Percentiles rank a stretch among this genome's conserved stretches.
Conservation (phyloP, 2,113 vertebrate genomes). For the Ochotona curzoniae region DNA sequence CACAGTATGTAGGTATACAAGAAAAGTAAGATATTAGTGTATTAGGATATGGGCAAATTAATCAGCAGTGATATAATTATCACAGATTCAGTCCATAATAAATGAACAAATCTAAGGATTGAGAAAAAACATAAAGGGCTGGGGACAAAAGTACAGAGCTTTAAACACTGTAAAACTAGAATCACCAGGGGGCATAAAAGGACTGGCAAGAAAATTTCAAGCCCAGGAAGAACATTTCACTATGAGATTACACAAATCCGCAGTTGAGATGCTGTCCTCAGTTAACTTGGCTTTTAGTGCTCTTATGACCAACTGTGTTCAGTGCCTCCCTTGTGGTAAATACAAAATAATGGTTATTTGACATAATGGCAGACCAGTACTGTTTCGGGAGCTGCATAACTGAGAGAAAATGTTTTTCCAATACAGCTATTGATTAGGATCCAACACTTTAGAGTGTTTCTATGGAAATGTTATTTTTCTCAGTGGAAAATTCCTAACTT, state of each 20-base stretch:
- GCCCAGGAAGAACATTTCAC: conserved; percentile 14
- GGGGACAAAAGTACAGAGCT: conserved; percentile 16
- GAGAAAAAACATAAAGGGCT: neutral
- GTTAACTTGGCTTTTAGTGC: conserved; percentile 28
- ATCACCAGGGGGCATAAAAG: conserved; percentile 37
- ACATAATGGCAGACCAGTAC: conserved; percentile 26
- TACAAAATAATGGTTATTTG: conserved; percentile 44
- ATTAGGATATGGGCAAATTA: neutral
- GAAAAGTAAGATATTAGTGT: neutral
- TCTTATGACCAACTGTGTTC: neutral
- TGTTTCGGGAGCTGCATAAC: conserved; percentile 47
- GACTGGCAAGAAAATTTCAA: conserved; percentile 20
- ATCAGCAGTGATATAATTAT: conserved; percentile 14
- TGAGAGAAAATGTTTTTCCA: neutral
- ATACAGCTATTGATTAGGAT: conserved; percentile 53
- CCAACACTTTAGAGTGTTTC: conserved; percentile 41
- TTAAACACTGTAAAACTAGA: conserved; percentile 45
- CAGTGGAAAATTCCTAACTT: conserved; percentile 60
- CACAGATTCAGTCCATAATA: conserved; percentile 7
- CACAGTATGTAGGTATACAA: neutral
- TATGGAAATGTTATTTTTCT: conserved; percentile 57
- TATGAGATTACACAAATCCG: conserved; percentile 2
- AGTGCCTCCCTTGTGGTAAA: conserved; percentile 33
- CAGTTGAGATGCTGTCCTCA: conserved; percentile 13
- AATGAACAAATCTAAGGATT: neutral